These are phyloP conservation scores for Gobionotothen gibberifrons DNA, from an alignment of 2,797 vertebrate species.

Conservation along the genomic window DNA sequence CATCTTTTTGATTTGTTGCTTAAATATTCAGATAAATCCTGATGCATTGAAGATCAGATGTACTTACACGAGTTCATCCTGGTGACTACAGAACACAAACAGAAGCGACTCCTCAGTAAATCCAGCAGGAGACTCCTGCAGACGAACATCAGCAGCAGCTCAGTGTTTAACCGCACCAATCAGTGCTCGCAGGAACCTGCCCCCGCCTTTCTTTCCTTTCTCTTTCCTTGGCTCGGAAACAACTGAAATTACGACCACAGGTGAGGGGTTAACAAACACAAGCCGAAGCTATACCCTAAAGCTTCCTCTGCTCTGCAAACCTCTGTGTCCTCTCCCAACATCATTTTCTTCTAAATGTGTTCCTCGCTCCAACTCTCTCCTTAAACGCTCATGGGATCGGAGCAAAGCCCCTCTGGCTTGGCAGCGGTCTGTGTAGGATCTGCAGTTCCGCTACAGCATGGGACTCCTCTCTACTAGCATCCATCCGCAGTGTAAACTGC, in stretches of 20 bases:
- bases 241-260: conserved; percentile 68
- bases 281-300: conserved; percentile 37
- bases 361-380: conserved; percentile 44
- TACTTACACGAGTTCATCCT: conserved; percentile 79
- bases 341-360: conserved; percentile 46
- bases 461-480: conserved; percentile 83
- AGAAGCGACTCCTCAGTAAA: conserved; percentile 62
- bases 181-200: conserved; percentile 42
- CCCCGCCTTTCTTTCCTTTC: conserved; percentile 44
- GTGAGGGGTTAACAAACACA: conserved; percentile 65
- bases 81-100: conserved; percentile 59
- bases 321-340: conserved; percentile 46
- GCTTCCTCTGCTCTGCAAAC: conserved; percentile 34
- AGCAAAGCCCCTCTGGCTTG: conserved; percentile 79
- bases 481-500: conserved; percentile 88
- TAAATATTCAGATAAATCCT: conserved; percentile 25
- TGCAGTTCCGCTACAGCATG: conserved; percentile 85
- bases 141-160: conserved; percentile 67
- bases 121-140: conserved; percentile 75
- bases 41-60: conserved; percentile 34
- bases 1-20: conserved; percentile 16
- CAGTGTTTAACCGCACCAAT: conserved; percentile 62
- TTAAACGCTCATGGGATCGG: conserved; percentile 57
- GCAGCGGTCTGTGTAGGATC: conserved; percentile 80
- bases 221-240: conserved; percentile 47